Evolutionary conservation across 2,113 vertebrate genomes (phyloP), one percentile per base, ranked within the genome.

Genomic region (Cinclus cinclus): DNA sequence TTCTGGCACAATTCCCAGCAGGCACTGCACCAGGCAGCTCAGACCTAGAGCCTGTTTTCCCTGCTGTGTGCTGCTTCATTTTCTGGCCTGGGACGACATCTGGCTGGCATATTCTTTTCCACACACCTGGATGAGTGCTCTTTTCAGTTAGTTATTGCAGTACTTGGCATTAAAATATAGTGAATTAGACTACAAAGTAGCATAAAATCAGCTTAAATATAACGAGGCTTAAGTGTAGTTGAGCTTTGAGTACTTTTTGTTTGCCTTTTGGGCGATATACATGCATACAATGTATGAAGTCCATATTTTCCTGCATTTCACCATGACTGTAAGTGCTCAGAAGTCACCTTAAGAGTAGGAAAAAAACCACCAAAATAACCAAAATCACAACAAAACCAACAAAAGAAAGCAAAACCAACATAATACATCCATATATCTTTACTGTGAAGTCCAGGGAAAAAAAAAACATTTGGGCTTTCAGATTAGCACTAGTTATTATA

Each of bases 31-130:
- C 68, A 47, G 78, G 75, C 78, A 49, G 76, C 68, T 92, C 62
- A 47, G 69, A 3, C 20, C 7, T 0, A 16, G 37, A 94, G 52
- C 63, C 65, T 89, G 33, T 47, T 85, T 67, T 67, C 22, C 11
- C 59, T 53, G n/a, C 79, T 92, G 47, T 4, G 0, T 42, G 24
- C 47, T 81, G 8, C 64, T 90, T 83, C 71, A 81, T 93, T 90
- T 88, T 41, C 76, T 95, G 92, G 60, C 79, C 85, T 97, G 85
- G 93, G 79, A 96, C 9, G 94, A 95, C 94, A 95, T 83, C 95
- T 97, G 94, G 85, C 92, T 97, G 94, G 63, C 55, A 16, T n/a
- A 24, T 41, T 88, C 21, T 81, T 73, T 86, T 74, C 82, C 44
- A 88, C 68, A 92, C 13, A 14, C 13, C 2, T 4, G 55, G 55